Conservation (phyloP, 1,140 invertebrate species). For the Macrobrachium nipponense region DNA sequence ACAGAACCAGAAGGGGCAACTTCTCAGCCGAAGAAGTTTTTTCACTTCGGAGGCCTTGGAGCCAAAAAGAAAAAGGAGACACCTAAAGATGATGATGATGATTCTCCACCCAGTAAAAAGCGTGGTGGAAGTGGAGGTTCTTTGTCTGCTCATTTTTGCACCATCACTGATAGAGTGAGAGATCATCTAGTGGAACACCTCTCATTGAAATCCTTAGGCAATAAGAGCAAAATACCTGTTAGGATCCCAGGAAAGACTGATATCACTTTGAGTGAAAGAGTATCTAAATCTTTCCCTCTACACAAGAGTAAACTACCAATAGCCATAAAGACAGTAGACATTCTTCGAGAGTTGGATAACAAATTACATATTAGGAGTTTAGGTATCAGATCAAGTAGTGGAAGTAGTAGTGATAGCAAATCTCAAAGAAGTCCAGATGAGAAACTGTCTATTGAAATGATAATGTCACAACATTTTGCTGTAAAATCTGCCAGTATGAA, state of each 20-base stretch:
- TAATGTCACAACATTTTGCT: too few relatives aligned
- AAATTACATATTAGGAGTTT: too few relatives aligned
- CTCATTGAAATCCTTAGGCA: neutral
- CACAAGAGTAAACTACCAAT: neutral
- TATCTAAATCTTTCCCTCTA: too few relatives aligned
- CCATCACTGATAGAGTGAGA: neutral
- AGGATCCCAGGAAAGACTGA: too few relatives aligned
- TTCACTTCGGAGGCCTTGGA: conserved; percentile 58
- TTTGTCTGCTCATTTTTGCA: conserved; percentile 23
- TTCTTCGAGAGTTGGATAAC: too few relatives aligned
- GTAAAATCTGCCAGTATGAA: too few relatives aligned
- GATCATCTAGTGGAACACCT: neutral
- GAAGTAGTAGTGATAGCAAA: too few relatives aligned
- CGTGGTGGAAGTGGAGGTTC: conserved; percentile 29
- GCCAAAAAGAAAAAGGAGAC: conserved; percentile 53
- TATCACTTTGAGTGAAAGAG: too few relatives aligned
- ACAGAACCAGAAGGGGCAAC: conserved; percentile 19
- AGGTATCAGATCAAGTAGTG: too few relatives aligned
- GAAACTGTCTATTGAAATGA: too few relatives aligned
- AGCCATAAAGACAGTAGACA: too few relatives aligned
- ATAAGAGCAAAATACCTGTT: conserved; percentile 12
- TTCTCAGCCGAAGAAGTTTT: conserved; percentile 44
- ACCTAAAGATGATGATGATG: conserved; percentile 29
- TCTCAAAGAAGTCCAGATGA: too few relatives aligned
- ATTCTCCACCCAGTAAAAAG: neutral